Percentiles rank a stretch among this genome's conserved stretches.
These are phyloP conservation scores for Tenebrosternarchus preto DNA, from an alignment of 2,113 vertebrate species.

Conservation along the genomic window DNA sequence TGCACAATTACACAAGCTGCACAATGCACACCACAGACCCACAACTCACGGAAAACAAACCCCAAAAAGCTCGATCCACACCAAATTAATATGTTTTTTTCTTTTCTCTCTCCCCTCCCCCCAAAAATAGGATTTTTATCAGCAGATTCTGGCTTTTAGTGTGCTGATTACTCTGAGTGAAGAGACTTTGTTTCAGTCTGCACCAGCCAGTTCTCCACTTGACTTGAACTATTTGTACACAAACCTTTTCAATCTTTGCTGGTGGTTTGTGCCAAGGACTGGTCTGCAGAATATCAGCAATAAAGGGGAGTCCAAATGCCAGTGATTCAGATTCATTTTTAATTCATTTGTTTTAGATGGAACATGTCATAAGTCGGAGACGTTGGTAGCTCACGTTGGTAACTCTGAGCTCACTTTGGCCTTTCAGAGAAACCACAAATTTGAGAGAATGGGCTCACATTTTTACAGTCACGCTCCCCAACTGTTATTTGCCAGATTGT, in stretches of 20 bases:
- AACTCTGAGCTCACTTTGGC: conserved; percentile 55
- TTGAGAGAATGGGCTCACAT: conserved; percentile 60
- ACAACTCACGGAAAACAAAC: neutral
- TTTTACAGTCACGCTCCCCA: conserved; percentile 49
- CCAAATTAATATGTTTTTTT: neutral
- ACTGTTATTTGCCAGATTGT: conserved; percentile 53
- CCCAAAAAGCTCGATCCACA: neutral
- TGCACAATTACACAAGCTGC: conserved; percentile 37
- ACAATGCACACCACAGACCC: conserved; percentile 19
- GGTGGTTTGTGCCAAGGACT: conserved; percentile 12
- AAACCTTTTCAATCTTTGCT: conserved; percentile 16
- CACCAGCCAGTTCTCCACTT: neutral
- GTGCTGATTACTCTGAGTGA: neutral
- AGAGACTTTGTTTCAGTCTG: neutral
- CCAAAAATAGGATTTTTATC: neutral
- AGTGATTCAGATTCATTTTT: conserved; percentile 55
- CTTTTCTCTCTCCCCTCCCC: neutral
- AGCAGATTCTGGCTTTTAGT: neutral
- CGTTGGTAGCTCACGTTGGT: conserved; percentile 52
- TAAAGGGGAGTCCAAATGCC: neutral
- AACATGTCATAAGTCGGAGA: conserved; percentile 57
- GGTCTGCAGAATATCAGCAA: conserved; percentile 28
- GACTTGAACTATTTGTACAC: conserved; percentile 34
- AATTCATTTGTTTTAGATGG: conserved; percentile 38
- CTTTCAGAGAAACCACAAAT: conserved; percentile 59